Percentiles rank a stretch among this genome's conserved stretches.
phyloP scores from a whole-genome alignment of 2,113 vertebrate species.

The Dendrocopos noguchii region DNA sequence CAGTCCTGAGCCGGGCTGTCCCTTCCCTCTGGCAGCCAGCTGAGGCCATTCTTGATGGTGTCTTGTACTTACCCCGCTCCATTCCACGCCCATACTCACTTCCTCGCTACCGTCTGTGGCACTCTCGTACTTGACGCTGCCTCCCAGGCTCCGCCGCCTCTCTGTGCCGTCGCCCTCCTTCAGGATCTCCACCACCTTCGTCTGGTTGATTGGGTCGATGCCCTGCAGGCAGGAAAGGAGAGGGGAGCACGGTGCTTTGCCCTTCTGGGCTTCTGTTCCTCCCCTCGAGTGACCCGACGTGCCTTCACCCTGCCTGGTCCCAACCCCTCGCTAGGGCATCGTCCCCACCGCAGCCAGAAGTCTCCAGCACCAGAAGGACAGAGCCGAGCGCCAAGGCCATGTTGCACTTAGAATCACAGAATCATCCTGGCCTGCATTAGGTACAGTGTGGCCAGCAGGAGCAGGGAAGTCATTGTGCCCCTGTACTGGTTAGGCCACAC shows the following conservation, averaged over 20 bases:
- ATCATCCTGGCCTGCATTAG: no score
- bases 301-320: not conserved
- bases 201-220: constrained; percentile 93
- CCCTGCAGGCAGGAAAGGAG: constrained; percentile 78
- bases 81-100: constrained; percentile 96
- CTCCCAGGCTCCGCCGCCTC: constrained; percentile 83
- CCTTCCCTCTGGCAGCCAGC: constrained; percentile 58
- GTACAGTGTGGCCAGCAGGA: no score
- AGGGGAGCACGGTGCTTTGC: not conserved
- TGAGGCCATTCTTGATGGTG: constrained; percentile 79
- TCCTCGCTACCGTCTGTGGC: constrained; percentile 93
- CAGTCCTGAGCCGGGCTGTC: constrained; percentile 44
- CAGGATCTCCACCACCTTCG: constrained; percentile 94
- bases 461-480: no score
- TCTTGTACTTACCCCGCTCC: constrained; percentile 98
- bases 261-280: not conserved
- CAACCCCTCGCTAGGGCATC: not conserved
- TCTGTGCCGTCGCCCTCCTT: constrained; percentile 88
- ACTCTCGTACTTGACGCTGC: constrained; percentile 92
- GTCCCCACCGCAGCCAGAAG: not conserved
- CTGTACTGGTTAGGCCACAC: no score
- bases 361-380: not conserved
- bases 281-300: not conserved
- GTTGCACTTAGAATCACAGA: not conserved
- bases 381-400: not conserved